phyloP scores from a whole-genome alignment of 2,113 vertebrate species.

The Tetrao urogallus region DNA sequence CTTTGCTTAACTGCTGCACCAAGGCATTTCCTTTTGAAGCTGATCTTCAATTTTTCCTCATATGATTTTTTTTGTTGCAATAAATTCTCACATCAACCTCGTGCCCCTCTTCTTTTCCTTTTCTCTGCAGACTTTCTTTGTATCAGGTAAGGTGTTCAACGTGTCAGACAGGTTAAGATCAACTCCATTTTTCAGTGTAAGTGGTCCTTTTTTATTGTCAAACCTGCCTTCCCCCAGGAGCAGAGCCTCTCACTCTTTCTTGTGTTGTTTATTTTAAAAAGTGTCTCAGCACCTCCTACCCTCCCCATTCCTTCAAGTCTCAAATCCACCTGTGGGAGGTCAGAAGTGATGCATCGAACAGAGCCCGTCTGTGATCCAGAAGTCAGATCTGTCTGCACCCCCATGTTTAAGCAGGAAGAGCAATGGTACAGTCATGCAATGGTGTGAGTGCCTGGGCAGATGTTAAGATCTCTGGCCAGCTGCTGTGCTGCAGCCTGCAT shows the following conservation, averaged over 20 bases:
- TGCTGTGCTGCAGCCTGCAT: background rate
- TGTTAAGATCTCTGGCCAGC: background rate
- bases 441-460: accelerated
- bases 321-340: background rate
- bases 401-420: background rate
- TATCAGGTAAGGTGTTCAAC: background rate
- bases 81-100: conserved; percentile 11
- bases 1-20: background rate
- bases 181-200: background rate
- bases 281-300: background rate
- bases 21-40: background rate
- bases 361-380: background rate
- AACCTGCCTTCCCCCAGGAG: background rate
- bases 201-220: background rate
- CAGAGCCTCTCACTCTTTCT: background rate
- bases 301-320: background rate
- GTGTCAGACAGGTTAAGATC: background rate
- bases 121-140: background rate
- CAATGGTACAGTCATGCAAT: background rate
- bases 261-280: background rate
- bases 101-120: background rate
- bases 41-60: background rate
- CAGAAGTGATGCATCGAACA: background rate
- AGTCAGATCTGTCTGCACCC: accelerated
- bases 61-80: background rate